Percentiles rank a stretch among this genome's conserved stretches.
Conservation (phyloP, 1,140 invertebrate species). For the Adoxophyes honmai region DNA sequence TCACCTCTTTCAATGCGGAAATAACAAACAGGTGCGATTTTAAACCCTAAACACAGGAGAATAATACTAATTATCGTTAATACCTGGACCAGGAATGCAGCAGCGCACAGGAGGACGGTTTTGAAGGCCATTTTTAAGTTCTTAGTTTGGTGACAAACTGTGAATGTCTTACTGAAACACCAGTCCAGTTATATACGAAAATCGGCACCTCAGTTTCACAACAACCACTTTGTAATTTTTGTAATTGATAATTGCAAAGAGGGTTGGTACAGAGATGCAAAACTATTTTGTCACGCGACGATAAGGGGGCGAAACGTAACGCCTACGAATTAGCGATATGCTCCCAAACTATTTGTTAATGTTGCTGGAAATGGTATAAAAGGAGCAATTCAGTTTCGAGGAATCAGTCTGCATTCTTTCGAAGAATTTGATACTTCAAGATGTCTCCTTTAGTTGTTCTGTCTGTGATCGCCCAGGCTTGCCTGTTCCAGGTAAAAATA, state of each 20-base stretch:
- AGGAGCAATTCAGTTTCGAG: too few relatives aligned
- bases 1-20: too few relatives aligned
- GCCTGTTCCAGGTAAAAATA: constrained; percentile 2
- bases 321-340: too few relatives aligned
- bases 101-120: background rate
- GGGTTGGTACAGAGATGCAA: background rate
- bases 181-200: too few relatives aligned
- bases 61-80: too few relatives aligned
- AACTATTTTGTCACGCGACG: background rate
- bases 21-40: too few relatives aligned
- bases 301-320: background rate
- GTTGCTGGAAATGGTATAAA: constrained; percentile 9
- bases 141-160: background rate
- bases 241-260: too few relatives aligned
- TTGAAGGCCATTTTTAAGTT: background rate
- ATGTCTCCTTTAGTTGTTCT: background rate
- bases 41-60: too few relatives aligned
- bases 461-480: background rate
- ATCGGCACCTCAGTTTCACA: too few relatives aligned
- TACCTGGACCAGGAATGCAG: background rate
- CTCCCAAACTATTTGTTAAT: too few relatives aligned
- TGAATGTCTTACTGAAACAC: background rate
- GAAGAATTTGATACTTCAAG: background rate
- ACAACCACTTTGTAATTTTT: too few relatives aligned
- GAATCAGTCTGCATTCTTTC: background rate